Evolutionary conservation across 2,113 vertebrate genomes (phyloP).

Genomic region (Barbus barbus): DNA sequence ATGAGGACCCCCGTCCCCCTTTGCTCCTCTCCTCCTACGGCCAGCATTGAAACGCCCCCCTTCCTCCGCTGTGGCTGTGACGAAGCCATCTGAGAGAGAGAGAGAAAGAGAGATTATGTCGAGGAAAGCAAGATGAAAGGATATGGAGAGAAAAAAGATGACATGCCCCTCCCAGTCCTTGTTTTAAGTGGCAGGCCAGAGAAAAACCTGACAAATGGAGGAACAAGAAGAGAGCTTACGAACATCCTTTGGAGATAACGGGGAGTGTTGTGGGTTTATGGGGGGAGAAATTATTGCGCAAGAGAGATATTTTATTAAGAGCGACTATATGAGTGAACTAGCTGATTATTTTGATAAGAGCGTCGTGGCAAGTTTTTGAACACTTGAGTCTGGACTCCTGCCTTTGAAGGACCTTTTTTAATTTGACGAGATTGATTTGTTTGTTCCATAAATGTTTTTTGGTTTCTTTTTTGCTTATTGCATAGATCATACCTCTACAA

Average conservation of each 20-base stretch:
- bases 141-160: constrained; percentile 5
- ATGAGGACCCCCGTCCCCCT: constrained; percentile 26
- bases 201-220: constrained; percentile 11
- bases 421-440: constrained; percentile 32
- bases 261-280: constrained; percentile 2
- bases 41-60: constrained; percentile 5
- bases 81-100: not conserved
- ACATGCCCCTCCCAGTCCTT: constrained; percentile 12
- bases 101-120: not conserved
- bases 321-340: constrained; percentile 32
- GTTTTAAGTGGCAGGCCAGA: not conserved
- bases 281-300: not conserved
- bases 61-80: not conserved
- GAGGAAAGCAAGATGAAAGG: constrained; percentile 6
- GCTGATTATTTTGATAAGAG: constrained; percentile 28
- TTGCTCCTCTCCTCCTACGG: not conserved
- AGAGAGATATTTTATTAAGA: constrained; percentile 59
- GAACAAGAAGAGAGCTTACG: not conserved
- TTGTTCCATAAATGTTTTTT: constrained; percentile 19
- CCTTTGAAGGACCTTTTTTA: constrained; percentile 52
- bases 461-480: constrained; percentile 21
- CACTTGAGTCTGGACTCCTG: constrained; percentile 40
- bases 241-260: not conserved
- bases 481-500: constrained; percentile 35
- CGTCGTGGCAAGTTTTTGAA: constrained; percentile 13